Base-by-base conservation (phyloP, 2,888 invertebrate species). In the Eulithis testata region DNA sequence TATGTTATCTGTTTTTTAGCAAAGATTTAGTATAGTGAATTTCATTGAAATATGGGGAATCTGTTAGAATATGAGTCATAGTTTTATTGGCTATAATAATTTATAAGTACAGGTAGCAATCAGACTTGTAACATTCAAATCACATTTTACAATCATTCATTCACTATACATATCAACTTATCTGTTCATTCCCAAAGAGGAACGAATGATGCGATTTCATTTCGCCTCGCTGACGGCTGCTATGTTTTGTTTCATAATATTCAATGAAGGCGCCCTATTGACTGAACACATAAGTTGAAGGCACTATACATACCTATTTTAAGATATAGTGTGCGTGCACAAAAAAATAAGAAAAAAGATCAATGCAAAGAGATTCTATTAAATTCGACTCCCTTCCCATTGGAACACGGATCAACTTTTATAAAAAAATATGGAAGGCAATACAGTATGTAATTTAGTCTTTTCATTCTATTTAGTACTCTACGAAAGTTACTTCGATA, bases 61-160 rank as follows among this genome's bases (percentile, higher is more conserved):
- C 31, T 31, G 31, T 31, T 31, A 0, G 3, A 31, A 2, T 31
- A 31, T 31, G 31, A 4, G 6, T 3, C 3, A 31, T 31, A 31
- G 4, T 31, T 5, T 31, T 31, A 31, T 31, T 31, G 31, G 6
- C 31, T 31, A 31, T 31, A 40, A 11, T 40, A 40, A 2, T 9
- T 8, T 40, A 49, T 49, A 9, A 21, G 7, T 49, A 8, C 49
- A 49, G 14, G 14, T 47, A 45, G 8, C 47, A 49, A 11, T 49
- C 49, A 49, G 49, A 49, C 21, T 21, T 47, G 12, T 8, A 47
- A 47, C 47, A 47, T 52, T 52, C 36, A 52, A 52, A 52, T 52
- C 52, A 52, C 36, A 52, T 52, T 52, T 51, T 37, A 52, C 11
- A 52, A 52, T 52, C 37, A 52, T 52, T 52, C 52, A 36, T 36